Conservation (phyloP, 2,113 vertebrate species). For the Megaptera novaeangliae region DNA sequence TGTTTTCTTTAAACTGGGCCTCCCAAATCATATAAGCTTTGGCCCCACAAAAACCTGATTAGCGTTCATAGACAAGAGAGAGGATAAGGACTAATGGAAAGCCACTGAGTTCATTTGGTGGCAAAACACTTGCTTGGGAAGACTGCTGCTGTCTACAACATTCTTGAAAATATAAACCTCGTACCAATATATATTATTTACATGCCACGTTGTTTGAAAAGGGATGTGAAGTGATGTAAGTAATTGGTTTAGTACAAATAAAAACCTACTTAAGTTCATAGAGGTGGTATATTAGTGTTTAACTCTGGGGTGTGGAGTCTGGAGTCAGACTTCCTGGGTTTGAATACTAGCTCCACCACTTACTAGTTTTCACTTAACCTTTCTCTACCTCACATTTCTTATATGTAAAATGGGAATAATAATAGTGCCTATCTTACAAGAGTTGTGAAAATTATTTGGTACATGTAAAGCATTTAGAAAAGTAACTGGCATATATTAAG, state of each 20-base stretch:
- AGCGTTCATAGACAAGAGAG: neutral
- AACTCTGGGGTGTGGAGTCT: neutral
- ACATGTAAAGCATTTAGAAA: neutral
- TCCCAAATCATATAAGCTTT: neutral
- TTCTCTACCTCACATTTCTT: neutral
- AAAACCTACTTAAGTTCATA: neutral
- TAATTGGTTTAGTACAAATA: neutral
- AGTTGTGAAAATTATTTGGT: conserved; percentile 9
- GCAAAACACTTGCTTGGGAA: neutral
- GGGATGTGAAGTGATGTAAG: neutral
- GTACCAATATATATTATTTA: neutral
- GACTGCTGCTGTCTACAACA: neutral
- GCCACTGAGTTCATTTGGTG: neutral
- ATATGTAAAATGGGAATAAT: conserved; percentile 14
- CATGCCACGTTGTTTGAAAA: neutral
- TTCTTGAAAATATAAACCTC: neutral
- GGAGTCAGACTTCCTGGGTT: neutral
- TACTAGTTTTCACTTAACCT: neutral
- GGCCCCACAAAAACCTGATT: neutral
- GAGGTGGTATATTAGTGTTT: neutral
- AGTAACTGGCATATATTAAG: neutral
- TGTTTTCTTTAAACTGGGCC: neutral
- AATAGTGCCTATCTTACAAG: neutral
- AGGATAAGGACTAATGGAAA: neutral
- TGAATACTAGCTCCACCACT: neutral